A percentile compares a stretch with the other conserved stretches of the same genome.
Evolutionary conservation across 2,113 vertebrate genomes (phyloP).

Genomic region (Dasypus novemcinctus): DNA sequence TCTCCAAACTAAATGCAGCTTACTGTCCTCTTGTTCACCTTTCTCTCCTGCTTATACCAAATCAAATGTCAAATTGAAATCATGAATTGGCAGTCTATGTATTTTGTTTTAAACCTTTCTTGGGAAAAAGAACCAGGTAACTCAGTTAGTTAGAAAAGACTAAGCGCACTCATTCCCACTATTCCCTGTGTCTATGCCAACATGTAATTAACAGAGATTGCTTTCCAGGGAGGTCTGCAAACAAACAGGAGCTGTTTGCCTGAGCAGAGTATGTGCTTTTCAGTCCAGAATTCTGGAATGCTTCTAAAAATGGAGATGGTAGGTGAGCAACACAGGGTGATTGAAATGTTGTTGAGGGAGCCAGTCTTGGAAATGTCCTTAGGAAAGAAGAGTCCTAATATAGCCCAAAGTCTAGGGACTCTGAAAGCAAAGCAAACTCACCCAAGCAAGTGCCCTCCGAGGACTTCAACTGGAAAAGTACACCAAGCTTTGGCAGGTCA

Average conservation of each 20-base stretch:
- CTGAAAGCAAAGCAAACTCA: constrained; percentile 9
- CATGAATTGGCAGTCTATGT: neutral
- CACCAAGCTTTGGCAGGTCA: constrained; percentile 23
- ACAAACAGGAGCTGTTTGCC: neutral
- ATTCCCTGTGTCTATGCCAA: neutral
- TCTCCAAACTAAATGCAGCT: neutral
- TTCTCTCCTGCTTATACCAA: constrained; percentile 32
- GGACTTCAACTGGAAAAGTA: constrained; percentile 40
- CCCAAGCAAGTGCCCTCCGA: neutral
- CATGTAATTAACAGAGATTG: neutral
- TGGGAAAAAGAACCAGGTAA: constrained; percentile 17
- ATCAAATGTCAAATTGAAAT: constrained; percentile 14
- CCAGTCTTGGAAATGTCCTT: neutral
- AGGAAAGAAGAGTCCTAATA: neutral
- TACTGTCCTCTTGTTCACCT: neutral
- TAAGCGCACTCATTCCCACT: neutral
- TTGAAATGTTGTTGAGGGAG: neutral
- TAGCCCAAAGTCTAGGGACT: neutral
- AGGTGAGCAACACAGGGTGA: neutral
- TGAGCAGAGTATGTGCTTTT: neutral
- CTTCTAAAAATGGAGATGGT: neutral
- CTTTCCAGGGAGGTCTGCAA: constrained; percentile 26
- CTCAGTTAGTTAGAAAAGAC: neutral
- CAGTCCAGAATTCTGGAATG: neutral
- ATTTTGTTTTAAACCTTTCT: neutral